Conservation (phyloP, 2,797 vertebrate genomes). For the Rhynchotus rufescens region DNA sequence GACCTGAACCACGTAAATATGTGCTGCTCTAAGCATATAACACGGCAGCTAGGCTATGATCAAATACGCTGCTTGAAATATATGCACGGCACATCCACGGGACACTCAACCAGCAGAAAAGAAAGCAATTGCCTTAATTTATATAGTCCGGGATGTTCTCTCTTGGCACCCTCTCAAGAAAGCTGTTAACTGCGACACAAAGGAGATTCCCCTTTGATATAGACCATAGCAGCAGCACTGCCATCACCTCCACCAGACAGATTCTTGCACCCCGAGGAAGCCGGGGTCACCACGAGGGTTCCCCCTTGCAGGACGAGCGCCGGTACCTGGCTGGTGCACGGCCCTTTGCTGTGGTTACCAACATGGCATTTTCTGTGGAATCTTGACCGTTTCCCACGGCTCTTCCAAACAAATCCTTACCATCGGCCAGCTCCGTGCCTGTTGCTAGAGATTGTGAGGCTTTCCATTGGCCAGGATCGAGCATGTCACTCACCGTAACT, state of each 20-base stretch:
- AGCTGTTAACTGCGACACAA: neutral
- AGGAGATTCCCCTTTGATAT: neutral
- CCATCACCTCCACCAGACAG: neutral
- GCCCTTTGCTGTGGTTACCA: neutral
- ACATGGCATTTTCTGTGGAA: neutral
- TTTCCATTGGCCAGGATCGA: neutral
- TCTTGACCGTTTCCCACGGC: neutral
- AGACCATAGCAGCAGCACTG: neutral
- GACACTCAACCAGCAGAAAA: neutral
- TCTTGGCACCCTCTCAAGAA: neutral
- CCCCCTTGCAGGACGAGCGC: neutral
- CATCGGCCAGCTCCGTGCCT: neutral
- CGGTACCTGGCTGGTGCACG: neutral
- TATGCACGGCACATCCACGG: neutral
- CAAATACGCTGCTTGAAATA: neutral
- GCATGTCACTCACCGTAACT: neutral
- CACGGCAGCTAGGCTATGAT: neutral
- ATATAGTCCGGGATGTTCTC: neutral
- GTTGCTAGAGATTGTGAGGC: neutral
- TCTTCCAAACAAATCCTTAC: neutral
- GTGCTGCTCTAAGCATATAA: neutral
- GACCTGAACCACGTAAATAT: neutral
- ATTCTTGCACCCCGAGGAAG: neutral
- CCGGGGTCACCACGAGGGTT: neutral
- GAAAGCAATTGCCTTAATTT: neutral